phyloP scores from a whole-genome alignment of 2,113 vertebrate species.

The Bagarius yarrelli region DNA sequence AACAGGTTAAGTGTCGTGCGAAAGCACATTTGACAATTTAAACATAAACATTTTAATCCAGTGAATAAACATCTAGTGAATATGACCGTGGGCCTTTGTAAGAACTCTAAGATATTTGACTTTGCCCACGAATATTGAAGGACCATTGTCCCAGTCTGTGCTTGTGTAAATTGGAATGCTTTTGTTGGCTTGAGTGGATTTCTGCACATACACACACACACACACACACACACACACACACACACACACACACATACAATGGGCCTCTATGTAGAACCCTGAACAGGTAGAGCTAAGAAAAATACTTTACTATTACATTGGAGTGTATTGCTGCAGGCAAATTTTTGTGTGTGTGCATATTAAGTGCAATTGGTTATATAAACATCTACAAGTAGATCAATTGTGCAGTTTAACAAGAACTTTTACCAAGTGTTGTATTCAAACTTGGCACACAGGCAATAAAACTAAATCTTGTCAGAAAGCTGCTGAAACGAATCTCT shows the following conservation, averaged over 20 bases:
- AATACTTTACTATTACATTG: constrained; percentile 39
- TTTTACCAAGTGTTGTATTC: constrained; percentile 1
- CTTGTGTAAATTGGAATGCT: constrained; percentile 20
- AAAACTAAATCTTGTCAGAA: background rate
- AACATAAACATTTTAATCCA: too few relatives aligned
- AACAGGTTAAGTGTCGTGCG: too few relatives aligned
- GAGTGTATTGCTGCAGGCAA: background rate
- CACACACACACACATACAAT: constrained; percentile 26
- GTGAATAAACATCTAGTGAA: constrained; percentile 2
- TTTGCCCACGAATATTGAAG: background rate
- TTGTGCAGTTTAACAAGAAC: background rate
- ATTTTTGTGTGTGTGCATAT: background rate
- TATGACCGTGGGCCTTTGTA: background rate
- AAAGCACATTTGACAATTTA: too few relatives aligned
- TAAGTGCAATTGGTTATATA: constrained; percentile 14
- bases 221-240: constrained; percentile 23
- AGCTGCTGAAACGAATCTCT: background rate
- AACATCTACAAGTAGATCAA: constrained; percentile 1
- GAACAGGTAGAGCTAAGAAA: constrained; percentile 39
- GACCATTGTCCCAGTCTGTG: background rate
- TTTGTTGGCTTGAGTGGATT: constrained; percentile 25
- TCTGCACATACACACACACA: constrained; percentile 19
- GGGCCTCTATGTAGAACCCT: constrained; percentile 33
- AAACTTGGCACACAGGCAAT: background rate
- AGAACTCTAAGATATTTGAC: background rate